Evolutionary conservation across 2,797 vertebrate species (phyloP), one percentile per base, ranked within the genome.

Genomic region (Pelochelys cantorii): DNA sequence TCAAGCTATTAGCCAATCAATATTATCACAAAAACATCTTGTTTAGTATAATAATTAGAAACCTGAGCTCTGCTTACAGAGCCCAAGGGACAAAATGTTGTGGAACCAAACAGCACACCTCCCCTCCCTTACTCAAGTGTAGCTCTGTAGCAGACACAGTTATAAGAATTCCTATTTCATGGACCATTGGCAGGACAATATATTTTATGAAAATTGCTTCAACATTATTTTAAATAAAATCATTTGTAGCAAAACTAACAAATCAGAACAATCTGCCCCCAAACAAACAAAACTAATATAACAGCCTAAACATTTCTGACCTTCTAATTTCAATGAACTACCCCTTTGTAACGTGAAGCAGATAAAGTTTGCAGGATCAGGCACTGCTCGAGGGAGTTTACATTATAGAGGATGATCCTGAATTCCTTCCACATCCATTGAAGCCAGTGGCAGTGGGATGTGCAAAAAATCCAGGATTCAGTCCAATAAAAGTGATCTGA

Each of bases 21-120:
- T 84, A 13, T 17, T 17, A 7, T 83, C 57, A 81, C 34, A 90
- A 91, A 95, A 94, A 2, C 60, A 89, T 89, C 81, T 95, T 95
- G 14, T 57, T 88, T 87, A 27, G 3, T 85, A 29, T 84, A 23
- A 23, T 77, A 92, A 85, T 83, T 27, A 92, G 80, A 93, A 94
- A 89, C 29, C 82, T 29, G 48, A 95, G n/a, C 23, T 29, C 83
- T 82, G 79, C 55, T 57, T 90, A 42, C 71, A 75, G 71, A 55
- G 68, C 14, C 80, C 53, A 86, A 88, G 53, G 31, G 65, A 81
- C 12, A 74, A 52, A 90, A 80, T 62, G 84, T 48, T 79, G 22
- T 18, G 79, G 91, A 92, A 89, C 42, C 87, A 86, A 91, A 13
- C 80, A 91, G 55, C 11, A 48, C 42, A 48, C 42, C 42, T 48